Evolutionary conservation across 2,797 vertebrate species (phyloP).

Genomic region (Neosalanx taihuensis): DNA sequence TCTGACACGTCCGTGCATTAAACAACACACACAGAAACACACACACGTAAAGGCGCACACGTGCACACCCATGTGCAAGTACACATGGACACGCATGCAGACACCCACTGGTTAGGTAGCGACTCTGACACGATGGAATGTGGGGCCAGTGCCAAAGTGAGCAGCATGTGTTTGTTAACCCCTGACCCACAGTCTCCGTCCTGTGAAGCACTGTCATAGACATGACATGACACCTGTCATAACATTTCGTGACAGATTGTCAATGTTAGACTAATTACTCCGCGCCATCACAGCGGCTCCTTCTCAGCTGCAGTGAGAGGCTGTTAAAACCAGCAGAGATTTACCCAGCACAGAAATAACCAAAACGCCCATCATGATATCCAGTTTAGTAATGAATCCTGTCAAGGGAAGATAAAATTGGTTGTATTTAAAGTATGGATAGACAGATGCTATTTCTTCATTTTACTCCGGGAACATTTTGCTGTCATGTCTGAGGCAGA

Average conservation of each 20-base stretch:
- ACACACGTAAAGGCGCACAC: not conserved
- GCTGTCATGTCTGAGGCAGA: not conserved
- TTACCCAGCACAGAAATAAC: not conserved
- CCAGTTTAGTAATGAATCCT: not conserved
- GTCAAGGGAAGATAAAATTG: no score
- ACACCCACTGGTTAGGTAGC: constrained; percentile 7
- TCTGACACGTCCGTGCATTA: not conserved
- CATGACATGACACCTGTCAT: constrained; percentile 72
- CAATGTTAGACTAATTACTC: constrained; percentile 63
- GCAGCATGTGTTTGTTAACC: constrained; percentile 71
- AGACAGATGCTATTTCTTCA: not conserved
- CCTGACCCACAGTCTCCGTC: constrained; percentile 50
- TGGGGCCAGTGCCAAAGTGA: constrained; percentile 50
- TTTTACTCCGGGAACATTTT: not conserved
- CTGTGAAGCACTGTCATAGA: constrained; percentile 53
- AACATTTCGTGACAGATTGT: constrained; percentile 63
- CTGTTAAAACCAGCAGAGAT: not conserved
- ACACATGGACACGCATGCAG: not conserved
- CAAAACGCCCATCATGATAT: not conserved
- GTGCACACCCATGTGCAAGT: constrained; percentile 14
- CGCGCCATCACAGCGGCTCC: constrained; percentile 39
- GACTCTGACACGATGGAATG: constrained; percentile 42
- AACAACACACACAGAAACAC: not conserved
- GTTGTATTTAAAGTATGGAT: no score
- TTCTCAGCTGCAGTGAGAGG: constrained; percentile 2